Conservation (phyloP, 2,113 vertebrate genomes). For the Gasterosteus aculeatus region DNA sequence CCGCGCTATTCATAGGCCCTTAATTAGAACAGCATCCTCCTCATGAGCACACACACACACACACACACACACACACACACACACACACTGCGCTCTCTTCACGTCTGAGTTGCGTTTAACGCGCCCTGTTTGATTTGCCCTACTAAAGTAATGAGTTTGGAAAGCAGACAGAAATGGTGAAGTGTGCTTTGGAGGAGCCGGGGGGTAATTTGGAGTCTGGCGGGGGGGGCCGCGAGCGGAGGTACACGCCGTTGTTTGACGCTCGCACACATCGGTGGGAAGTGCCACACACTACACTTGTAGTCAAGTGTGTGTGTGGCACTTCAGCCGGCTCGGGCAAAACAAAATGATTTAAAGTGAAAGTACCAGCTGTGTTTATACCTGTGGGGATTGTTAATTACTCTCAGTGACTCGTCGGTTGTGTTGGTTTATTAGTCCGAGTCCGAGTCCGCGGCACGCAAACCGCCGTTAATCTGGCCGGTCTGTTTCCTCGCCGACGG, state of each 20-base stretch:
- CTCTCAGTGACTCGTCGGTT: conserved; percentile 2
- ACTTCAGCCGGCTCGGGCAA: conserved; percentile 23
- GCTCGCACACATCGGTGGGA: conserved; percentile 9
- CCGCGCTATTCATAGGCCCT: conserved; percentile 69
- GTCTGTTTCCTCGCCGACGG: too few species aligned
- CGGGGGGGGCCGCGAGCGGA: conserved; percentile 52
- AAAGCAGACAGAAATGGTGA: conserved; percentile 76
- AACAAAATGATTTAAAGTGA: conserved; percentile 26
- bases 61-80: conserved; percentile 18
- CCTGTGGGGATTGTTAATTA: background rate
- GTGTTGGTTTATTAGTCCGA: background rate
- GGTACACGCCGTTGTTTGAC: conserved; percentile 40
- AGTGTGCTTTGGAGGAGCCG: conserved; percentile 75
- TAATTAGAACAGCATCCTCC: conserved; percentile 74
- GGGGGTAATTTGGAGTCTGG: conserved; percentile 69
- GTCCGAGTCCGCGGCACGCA: background rate
- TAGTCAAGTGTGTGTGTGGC: conserved; percentile 15
- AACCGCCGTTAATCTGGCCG: background rate
- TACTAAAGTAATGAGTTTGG: conserved; percentile 77
- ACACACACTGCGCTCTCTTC: conserved; percentile 57
- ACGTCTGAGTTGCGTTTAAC: conserved; percentile 72
- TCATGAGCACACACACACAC: conserved; percentile 68
- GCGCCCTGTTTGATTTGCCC: conserved; percentile 73
- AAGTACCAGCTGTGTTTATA: conserved; percentile 1
- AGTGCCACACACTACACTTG: conserved; percentile 15